A percentile compares a stretch with the other conserved stretches of the same genome.
Conservation (phyloP, 1,140 invertebrate genomes). For the Apis florea region DNA sequence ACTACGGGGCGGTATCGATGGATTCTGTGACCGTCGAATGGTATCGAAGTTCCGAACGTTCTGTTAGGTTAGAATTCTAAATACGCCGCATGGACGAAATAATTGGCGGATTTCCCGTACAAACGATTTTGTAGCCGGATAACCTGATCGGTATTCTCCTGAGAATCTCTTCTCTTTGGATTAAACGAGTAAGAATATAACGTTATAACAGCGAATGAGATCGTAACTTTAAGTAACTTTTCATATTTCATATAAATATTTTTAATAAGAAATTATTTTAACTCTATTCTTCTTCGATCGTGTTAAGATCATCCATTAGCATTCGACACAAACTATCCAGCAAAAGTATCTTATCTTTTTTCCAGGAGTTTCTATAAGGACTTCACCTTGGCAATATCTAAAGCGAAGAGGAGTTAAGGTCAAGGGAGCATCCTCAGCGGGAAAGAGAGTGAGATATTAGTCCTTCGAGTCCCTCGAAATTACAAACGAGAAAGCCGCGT, state of each 20-base stretch:
- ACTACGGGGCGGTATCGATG: constrained; percentile 20
- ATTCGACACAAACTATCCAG: too few species aligned
- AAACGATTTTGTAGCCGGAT: background rate
- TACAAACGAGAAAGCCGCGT: constrained; percentile 12
- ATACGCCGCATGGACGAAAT: background rate
- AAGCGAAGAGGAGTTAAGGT: background rate
- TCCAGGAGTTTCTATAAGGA: background rate
- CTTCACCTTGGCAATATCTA: background rate
- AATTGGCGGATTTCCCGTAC: constrained; percentile 7
- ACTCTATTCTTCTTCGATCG: too few species aligned
- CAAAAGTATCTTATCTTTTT: background rate
- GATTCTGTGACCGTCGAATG: constrained; percentile 26
- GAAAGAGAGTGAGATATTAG: constrained; percentile 41
- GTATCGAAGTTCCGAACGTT: constrained; percentile 8
- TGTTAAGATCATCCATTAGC: background rate
- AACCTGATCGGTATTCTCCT: background rate
- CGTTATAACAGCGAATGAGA: background rate
- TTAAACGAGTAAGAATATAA: background rate
- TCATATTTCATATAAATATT: too few species aligned
- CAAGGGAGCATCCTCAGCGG: background rate
- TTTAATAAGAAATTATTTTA: background rate
- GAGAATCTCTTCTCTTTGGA: background rate
- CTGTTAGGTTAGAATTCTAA: constrained; percentile 12
- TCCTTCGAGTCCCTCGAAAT: constrained; percentile 38
- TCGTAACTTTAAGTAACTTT: background rate